Percentiles rank a stretch among this genome's conserved stretches.
phyloP scores from a whole-genome alignment of 2,113 vertebrate species.

The Bubo bubo region DNA sequence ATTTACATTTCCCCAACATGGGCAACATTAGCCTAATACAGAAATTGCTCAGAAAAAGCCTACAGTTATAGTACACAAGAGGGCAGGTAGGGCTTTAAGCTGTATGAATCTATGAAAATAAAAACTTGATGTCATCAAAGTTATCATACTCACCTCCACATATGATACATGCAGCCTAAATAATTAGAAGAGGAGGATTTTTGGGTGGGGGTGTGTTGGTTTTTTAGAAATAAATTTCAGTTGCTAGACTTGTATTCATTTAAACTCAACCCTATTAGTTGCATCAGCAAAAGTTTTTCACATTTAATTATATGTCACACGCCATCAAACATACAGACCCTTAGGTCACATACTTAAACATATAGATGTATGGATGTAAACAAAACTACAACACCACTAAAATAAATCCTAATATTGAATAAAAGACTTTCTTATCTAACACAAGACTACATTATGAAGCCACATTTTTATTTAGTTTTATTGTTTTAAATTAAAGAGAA shows the following conservation, averaged over 20 bases:
- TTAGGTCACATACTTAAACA: not conserved
- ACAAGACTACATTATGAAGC: slow-evolving; percentile 3
- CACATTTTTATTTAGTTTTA: slow-evolving; percentile 67
- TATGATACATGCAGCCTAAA: not conserved
- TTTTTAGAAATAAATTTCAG: not conserved
- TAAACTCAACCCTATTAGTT: not conserved
- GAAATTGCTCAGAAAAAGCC: not conserved
- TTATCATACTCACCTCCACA: not conserved
- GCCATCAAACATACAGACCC: not conserved
- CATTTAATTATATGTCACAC: not conserved
- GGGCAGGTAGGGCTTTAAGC: not conserved
- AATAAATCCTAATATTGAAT: slow-evolving; percentile 7
- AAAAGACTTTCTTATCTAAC: slow-evolving; percentile 32
- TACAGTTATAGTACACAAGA: not conserved
- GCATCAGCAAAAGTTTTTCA: not conserved
- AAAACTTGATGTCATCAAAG: not conserved
- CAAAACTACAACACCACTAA: not conserved
- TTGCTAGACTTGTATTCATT: not conserved
- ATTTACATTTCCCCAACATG: not conserved
- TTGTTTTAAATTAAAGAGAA: slow-evolving; percentile 70
- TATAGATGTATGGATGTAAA: not conserved
- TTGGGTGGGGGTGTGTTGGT: too few relatives aligned
- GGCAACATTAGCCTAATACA: not conserved
- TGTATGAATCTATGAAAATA: not conserved
- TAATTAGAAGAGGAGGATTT: not conserved